Evolutionary conservation across 2,113 vertebrate species (phyloP).

Genomic region (Meles meles): DNA sequence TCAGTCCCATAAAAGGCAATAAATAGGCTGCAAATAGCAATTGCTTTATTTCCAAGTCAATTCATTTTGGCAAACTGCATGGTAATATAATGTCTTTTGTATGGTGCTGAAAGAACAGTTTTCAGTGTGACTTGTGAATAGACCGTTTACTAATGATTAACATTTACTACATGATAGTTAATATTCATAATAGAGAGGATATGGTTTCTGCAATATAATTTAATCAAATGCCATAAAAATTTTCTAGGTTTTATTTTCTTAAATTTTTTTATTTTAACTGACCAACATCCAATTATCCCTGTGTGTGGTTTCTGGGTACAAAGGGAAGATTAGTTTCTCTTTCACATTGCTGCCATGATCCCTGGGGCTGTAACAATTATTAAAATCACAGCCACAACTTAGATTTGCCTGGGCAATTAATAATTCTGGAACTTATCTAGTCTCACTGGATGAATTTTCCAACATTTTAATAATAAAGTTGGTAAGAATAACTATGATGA

Average conservation of each 20-base stretch:
- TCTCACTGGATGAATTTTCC: background rate
- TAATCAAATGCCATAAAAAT: slow-evolving; percentile 48
- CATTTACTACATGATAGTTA: slow-evolving; percentile 48
- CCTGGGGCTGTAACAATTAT: slow-evolving; percentile 44
- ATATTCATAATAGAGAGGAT: slow-evolving; percentile 49
- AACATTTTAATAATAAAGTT: slow-evolving; percentile 57
- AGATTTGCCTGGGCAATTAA: slow-evolving; percentile 46
- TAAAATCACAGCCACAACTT: slow-evolving; percentile 26
- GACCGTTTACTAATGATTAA: slow-evolving; percentile 57
- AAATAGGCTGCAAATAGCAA: slow-evolving; percentile 67
- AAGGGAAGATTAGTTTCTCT: slow-evolving; percentile 13
- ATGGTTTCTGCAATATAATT: slow-evolving; percentile 56
- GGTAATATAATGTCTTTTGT: slow-evolving; percentile 24
- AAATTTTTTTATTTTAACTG: slow-evolving; percentile 22
- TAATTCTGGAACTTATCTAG: slow-evolving; percentile 34
- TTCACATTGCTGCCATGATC: background rate
- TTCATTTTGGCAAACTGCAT: slow-evolving; percentile 51
- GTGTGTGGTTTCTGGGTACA: slow-evolving; percentile 57
- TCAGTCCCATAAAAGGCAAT: slow-evolving; percentile 48
- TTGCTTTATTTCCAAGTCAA: slow-evolving; percentile 48
- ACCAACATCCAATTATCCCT: slow-evolving; percentile 72
- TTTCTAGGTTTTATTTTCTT: background rate
- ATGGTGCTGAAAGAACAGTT: slow-evolving; percentile 7
- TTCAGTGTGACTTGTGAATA: slow-evolving; percentile 41
- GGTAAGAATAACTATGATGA: slow-evolving; percentile 28